Base-by-base conservation (phyloP, 2,888 invertebrate genomes). In the Adineta ricciae region DNA sequence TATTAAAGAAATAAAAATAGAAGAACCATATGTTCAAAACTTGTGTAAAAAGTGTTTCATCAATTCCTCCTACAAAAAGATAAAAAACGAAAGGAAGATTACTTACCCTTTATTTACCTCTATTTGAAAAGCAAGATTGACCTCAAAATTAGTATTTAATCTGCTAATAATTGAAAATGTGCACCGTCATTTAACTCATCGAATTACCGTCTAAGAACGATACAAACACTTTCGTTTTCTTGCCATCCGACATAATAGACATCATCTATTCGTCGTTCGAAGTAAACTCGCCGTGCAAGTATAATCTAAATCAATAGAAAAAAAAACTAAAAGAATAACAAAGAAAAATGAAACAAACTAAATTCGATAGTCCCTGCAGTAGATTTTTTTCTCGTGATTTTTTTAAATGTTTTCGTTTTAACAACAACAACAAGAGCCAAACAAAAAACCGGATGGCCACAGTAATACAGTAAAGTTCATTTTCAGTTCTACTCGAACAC, bases 251-350 rank as follows among this genome's bases (percentile, higher is more conserved):
- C 11, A 56, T 16, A 32, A 32, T 16, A 19, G 19, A 64, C 19
- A 32, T 64, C 4, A 32, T 16, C 64, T 64, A 1, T 19, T 64
- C 24, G 32, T 27, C 2, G 32, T 32, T 64, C 19, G 32, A 32
- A 64, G 32, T 64, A 32, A 32, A 32, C 64, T 32, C 64, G 64
- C 32, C 64, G 64, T 64, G 19, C 19, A 7, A 50, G 14, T 50
- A 9, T 64, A 64, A 64, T 64, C 64, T 64, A 64, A 64, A 64
- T 64, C 64, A 64, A 64, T 64, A 64, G 64, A 64, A 64, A 64
- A 64, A 64, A 64, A 64, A 56, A 56, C 64, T 64, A 64, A 64
- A 64, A 64, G 64, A 14, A 64, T 64, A 64, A 64, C 64, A 64
- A 32, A 64, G 16, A 64, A 32, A 64, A 64, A 64, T 32, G 64